These are phyloP conservation scores for Melitaea athalia DNA, from an alignment of 2,888 invertebrate genomes.

Conservation along the genomic window DNA sequence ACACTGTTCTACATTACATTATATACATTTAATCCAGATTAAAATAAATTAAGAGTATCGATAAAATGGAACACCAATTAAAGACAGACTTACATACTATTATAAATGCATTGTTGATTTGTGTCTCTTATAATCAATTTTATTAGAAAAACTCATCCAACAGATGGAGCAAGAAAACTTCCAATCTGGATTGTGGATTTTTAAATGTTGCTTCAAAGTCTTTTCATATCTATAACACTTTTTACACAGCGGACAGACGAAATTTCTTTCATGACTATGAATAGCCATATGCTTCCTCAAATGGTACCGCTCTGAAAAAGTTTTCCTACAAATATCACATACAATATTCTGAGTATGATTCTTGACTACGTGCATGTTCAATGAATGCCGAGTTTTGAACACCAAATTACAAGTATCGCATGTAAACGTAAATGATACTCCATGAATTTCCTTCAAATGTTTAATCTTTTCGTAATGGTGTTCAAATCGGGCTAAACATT, in stretches of 20 bases:
- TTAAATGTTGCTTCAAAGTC: slow-evolving; percentile 50
- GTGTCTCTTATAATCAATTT: slow-evolving; percentile 40
- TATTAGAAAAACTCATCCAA: slow-evolving; percentile 29
- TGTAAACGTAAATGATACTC: slow-evolving; percentile 34
- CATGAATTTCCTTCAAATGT: slow-evolving; percentile 40
- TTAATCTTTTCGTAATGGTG: slow-evolving; percentile 43
- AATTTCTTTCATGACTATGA: slow-evolving; percentile 45
- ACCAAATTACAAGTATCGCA: slow-evolving; percentile 36
- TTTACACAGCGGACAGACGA: slow-evolving; percentile 46
- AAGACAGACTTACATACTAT: background rate
- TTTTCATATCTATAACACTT: slow-evolving; percentile 49
- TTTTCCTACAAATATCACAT: slow-evolving; percentile 43
- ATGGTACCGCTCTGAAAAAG: slow-evolving; percentile 40
- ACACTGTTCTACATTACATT: too few relatives aligned
- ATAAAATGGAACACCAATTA: too few relatives aligned
- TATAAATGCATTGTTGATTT: slow-evolving; percentile 8
- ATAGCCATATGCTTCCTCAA: slow-evolving; percentile 46
- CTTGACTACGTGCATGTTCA: slow-evolving; percentile 40
- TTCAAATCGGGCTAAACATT: slow-evolving; percentile 40
- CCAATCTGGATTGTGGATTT: slow-evolving; percentile 47
- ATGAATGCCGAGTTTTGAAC: slow-evolving; percentile 37
- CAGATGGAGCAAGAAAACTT: slow-evolving; percentile 42
- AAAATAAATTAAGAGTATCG: too few relatives aligned
- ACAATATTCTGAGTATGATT: slow-evolving; percentile 40
- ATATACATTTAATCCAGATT: too few relatives aligned